A percentile compares a stretch with the other conserved stretches of the same genome.
These are phyloP conservation scores for Antidorcas marsupialis DNA, from an alignment of 2,113 vertebrate species.

Conservation along the genomic window DNA sequence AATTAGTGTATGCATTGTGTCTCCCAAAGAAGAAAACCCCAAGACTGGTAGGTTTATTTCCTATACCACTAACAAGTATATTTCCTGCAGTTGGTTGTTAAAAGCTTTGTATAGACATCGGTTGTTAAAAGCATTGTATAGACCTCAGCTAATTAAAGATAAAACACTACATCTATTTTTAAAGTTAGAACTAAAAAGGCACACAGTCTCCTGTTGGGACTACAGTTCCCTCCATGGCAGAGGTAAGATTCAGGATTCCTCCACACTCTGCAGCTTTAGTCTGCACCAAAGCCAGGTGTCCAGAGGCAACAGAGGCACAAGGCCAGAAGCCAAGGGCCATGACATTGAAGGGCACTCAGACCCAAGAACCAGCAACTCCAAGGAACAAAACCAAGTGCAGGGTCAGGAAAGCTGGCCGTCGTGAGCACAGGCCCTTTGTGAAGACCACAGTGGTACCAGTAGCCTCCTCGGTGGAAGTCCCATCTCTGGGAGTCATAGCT, in stretches of 20 bases:
- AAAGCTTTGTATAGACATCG: neutral
- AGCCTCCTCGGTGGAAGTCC: neutral
- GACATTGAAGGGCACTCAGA: neutral
- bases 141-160: neutral
- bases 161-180: neutral
- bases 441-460: neutral
- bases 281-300: neutral
- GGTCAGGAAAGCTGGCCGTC: neutral
- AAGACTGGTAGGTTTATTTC: neutral
- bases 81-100: neutral
- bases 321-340: neutral
- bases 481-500: neutral
- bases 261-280: neutral
- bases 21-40: neutral
- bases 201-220: too few species aligned
- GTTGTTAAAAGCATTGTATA: neutral
- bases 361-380: neutral
- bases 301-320: neutral
- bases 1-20: neutral
- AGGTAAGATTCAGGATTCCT: neutral
- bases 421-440: neutral
- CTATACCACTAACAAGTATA: neutral
- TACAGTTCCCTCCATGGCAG: neutral
- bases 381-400: neutral
- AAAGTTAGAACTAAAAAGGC: neutral